These are phyloP conservation scores for Synanceia verrucosa DNA, from an alignment of 2,797 vertebrate species.

Conservation along the genomic window DNA sequence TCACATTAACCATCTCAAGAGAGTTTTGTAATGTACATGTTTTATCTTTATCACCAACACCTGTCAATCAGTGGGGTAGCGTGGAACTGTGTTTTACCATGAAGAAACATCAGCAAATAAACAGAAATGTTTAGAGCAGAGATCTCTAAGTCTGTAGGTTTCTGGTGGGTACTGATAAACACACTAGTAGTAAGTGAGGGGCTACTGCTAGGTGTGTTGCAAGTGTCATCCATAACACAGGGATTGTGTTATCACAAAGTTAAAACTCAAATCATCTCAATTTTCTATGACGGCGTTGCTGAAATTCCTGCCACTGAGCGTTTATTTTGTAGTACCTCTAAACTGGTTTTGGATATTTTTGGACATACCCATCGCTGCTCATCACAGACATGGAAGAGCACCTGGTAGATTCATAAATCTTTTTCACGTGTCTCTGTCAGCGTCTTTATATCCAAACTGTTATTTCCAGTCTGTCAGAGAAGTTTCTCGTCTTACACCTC, in stretches of 20 bases:
- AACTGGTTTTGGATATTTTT: constrained; percentile 3
- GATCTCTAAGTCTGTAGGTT: neutral
- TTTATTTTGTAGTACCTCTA: constrained; percentile 1
- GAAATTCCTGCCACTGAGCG: neutral
- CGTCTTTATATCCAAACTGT: constrained; percentile 33
- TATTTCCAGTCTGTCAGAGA: constrained; percentile 44
- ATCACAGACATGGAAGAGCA: constrained; percentile 2
- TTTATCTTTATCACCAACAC: no score
- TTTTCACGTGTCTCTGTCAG: constrained; percentile 23
- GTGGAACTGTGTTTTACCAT: neutral
- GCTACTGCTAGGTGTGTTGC: neutral
- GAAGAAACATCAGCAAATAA: neutral
- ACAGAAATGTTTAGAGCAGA: no score
- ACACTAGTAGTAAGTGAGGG: neutral
- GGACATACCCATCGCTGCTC: neutral
- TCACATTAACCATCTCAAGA: no score
- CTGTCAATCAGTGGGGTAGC: neutral
- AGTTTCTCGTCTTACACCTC: constrained; percentile 53
- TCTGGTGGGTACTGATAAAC: neutral
- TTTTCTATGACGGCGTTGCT: neutral
- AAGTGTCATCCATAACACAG: neutral
- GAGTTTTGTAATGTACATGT: no score
- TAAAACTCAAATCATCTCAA: neutral
- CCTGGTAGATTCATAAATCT: constrained; percentile 33
- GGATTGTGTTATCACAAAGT: neutral